phyloP scores from a whole-genome alignment of 2,888 invertebrate genomes.

The Ornithoptera priamus region DNA sequence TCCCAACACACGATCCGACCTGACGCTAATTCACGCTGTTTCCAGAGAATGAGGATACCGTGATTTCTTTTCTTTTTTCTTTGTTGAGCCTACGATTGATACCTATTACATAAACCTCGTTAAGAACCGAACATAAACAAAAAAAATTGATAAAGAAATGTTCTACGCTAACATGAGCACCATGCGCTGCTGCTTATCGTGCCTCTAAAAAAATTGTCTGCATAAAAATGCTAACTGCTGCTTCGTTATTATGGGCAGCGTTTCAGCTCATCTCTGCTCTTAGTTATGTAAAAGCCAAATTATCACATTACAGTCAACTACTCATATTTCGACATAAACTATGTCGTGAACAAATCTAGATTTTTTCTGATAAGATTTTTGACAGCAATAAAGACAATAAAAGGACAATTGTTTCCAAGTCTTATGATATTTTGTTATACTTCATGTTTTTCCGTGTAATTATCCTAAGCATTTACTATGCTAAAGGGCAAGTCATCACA shows the following conservation, averaged over 20 bases:
- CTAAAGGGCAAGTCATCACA: too few relatives aligned
- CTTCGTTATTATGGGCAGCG: not conserved
- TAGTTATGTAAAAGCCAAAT: not conserved
- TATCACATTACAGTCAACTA: not conserved
- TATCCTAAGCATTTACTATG: too few relatives aligned
- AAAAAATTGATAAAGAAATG: not conserved
- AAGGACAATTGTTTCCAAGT: too few relatives aligned
- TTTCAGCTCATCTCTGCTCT: not conserved
- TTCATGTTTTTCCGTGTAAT: too few relatives aligned
- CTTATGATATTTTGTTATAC: too few relatives aligned
- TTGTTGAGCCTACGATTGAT: not conserved
- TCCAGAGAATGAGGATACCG: slow-evolving; percentile 1
- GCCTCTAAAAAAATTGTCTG: not conserved
- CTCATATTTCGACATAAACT: too few relatives aligned
- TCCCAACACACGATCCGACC: slow-evolving; percentile 8
- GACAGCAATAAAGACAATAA: too few relatives aligned
- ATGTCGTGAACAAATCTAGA: too few relatives aligned
- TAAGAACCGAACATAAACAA: not conserved
- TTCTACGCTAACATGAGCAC: not conserved
- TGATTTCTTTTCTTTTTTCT: not conserved
- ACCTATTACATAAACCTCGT: not conserved
- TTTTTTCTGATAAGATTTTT: too few relatives aligned
- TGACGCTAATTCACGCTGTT: slow-evolving; percentile 6
- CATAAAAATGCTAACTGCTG: not conserved
- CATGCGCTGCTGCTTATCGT: too few relatives aligned